Evolutionary conservation across 2,113 vertebrate species (phyloP), one percentile per base, ranked within the genome.

Genomic region (Stigmatopora argus): DNA sequence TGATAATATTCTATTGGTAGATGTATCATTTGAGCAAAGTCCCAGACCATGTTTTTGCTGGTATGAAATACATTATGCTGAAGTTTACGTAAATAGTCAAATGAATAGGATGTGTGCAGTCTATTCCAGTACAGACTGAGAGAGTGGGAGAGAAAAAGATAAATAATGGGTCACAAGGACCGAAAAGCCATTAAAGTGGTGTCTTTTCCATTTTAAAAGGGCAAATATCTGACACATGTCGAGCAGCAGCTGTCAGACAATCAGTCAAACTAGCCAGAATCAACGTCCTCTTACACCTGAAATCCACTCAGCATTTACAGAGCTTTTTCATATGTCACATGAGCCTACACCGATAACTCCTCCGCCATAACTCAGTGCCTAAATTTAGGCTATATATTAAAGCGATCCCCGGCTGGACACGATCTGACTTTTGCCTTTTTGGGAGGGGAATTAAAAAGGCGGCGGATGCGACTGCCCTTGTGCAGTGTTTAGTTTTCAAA

Each of bases 211-310:
- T 85, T 89, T 89, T 81, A 87, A 87, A 92, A 89, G 83, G 76
- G 81, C 85, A 80, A 70, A 90, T 91, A 92, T 91, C 78, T 91
- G 92, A 94, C 92, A 92, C 87, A 73, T 53, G 26, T 78, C 83
- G 84, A 79, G 81, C 84, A 83, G 84, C 92, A 96, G 93, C 94
- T 96, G 94, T 94, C 91, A 80, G 60, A 80, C 89, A 88, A 93
- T 96, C 93, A 89, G 92, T 93, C 92, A 93, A 88, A 70, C 75
- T 82, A 88, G 90, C 85, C 83, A 87, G 84, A 87, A 80, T 80
- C 90, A 93, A 92, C 94, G 92, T 80, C 90, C 84, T 78, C 87
- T 88, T 91, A 85, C 83, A 78, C 84, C 85, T 83, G 75, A 90
- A 91, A 92, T 89, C 88, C 82, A 81, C 87, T 87, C 87, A 86